A percentile compares a stretch with the other conserved stretches of the same genome.
These are phyloP conservation scores for Perizoma affinitatum DNA, from an alignment of 2,888 invertebrate genomes.

Conservation along the genomic window DNA sequence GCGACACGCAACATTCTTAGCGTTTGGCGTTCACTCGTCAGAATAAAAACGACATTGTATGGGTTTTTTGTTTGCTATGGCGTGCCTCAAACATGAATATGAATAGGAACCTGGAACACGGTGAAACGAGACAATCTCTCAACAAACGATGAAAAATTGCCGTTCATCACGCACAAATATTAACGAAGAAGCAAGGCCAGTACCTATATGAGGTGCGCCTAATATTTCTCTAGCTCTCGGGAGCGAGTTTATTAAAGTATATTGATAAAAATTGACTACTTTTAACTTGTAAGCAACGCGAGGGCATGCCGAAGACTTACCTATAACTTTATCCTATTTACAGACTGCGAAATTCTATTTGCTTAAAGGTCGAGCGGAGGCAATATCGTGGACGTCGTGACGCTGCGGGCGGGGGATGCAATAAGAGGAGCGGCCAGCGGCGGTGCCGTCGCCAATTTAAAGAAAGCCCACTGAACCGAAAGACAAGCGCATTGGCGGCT, in stretches of 20 bases:
- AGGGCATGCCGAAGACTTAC: constrained; percentile 69
- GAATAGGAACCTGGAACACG: constrained; percentile 65
- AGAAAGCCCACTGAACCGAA: constrained; percentile 85
- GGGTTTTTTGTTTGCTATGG: constrained; percentile 59
- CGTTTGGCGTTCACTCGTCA: constrained; percentile 77
- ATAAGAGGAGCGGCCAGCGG: constrained; percentile 80
- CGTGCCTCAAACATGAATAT: constrained; percentile 67
- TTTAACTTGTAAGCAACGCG: constrained; percentile 63
- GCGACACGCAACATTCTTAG: constrained; percentile 78
- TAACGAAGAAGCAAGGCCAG: constrained; percentile 39
- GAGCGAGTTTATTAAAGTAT: constrained; percentile 59
- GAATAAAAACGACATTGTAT: constrained; percentile 76
- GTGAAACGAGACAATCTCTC: constrained; percentile 68
- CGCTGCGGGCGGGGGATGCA: constrained; percentile 79
- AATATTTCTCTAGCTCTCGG: constrained; percentile 40
- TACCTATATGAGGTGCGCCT: constrained; percentile 23
- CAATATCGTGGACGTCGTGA: constrained; percentile 81
- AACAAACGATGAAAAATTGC: constrained; percentile 72
- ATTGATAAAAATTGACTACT: constrained; percentile 71
- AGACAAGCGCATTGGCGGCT: constrained; percentile 85
- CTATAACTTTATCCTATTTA: constrained; percentile 77
- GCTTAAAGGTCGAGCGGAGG: constrained; percentile 81
- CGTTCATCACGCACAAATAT: constrained; percentile 76
- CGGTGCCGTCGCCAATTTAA: constrained; percentile 83
- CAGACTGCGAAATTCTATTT: constrained; percentile 80